These are phyloP conservation scores for Acleris sparsana DNA, from an alignment of 2,888 invertebrate genomes.

Conservation along the genomic window DNA sequence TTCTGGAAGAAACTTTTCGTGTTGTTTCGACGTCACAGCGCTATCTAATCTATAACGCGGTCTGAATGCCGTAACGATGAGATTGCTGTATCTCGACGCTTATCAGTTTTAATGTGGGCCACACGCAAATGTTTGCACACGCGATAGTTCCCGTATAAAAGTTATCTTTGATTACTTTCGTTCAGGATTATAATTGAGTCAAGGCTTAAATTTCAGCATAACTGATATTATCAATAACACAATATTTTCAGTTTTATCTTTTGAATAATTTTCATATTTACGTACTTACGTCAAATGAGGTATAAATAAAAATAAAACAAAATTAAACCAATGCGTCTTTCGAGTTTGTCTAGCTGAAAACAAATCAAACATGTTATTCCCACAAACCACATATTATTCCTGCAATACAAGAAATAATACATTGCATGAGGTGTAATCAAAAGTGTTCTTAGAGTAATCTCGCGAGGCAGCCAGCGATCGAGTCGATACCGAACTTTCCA, in stretches of 20 bases:
- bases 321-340: background rate
- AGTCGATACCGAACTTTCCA: conserved; percentile 22
- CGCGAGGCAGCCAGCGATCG: conserved; percentile 10
- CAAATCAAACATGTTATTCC: too few species aligned
- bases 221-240: background rate
- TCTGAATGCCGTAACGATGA: conserved; percentile 43
- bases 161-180: conserved; percentile 31
- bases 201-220: conserved; percentile 13
- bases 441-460: conserved; percentile 31
- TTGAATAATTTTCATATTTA: background rate
- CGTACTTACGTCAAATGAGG: background rate
- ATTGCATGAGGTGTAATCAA: conserved; percentile 22
- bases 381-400: too few species aligned
- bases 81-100: conserved; percentile 50
- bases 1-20: conserved; percentile 7
- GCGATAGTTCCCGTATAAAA: conserved; percentile 47
- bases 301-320: background rate
- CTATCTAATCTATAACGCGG: conserved; percentile 26
- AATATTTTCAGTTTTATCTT: background rate
- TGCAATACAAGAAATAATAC: background rate
- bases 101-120: conserved; percentile 55
- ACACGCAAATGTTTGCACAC: conserved; percentile 57
- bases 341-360: too few species aligned
- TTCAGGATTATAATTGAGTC: conserved; percentile 27
- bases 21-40: conserved; percentile 4